Base-by-base conservation (phyloP, 1,140 invertebrate species). In the Trialeurodes vaporariorum region DNA sequence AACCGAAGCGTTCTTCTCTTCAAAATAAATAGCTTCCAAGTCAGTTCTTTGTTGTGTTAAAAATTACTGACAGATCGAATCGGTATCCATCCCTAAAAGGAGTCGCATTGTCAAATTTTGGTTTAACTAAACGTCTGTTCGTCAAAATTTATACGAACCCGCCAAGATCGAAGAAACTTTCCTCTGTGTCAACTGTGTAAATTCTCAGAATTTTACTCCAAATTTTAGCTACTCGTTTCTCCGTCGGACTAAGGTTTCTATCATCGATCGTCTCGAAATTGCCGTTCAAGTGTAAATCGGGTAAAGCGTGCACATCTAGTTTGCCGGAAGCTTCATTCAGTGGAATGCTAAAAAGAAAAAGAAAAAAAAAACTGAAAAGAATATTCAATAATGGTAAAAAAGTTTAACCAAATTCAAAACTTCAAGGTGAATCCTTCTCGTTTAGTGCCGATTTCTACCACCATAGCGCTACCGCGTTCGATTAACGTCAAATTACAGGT, bases 101-200 rank as follows among this genome's bases (percentile, higher is more conserved):
- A n/a, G n/a, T n/a, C n/a, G n/a, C n/a, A n/a, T n/a, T n/a, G n/a
- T n/a, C n/a, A n/a, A n/a, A n/a, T n/a, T n/a, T n/a, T n/a, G n/a
- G n/a, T n/a, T n/a, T n/a, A n/a, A n/a, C n/a, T n/a, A n/a, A n/a
- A n/a, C n/a, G n/a, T n/a, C n/a, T n/a, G n/a, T n/a, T n/a, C n/a
- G n/a, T n/a, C n/a, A n/a, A n/a, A n/a, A n/a, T n/a, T n/a, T n/a
- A n/a, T 26, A 68, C 68, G 70, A 67, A 73, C 72, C 81, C 74
- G 61, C 74, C 74, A 26, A 74, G 64, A 24, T 75, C 73, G 60
- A 75, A 75, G 64, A 74, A 75, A 68, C 70, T 75, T 66, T 74
- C 74, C 13, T 71, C 61, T 26, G 68, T 40, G 63, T 75, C 74
- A 17, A 75, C 25, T 12, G 59, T 67, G 22, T 27, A 65, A 0